Percentiles rank a stretch among this genome's conserved stretches.
These are phyloP conservation scores for Styela plicata DNA, from an alignment of 23 tunicate species.

Conservation along the genomic window DNA sequence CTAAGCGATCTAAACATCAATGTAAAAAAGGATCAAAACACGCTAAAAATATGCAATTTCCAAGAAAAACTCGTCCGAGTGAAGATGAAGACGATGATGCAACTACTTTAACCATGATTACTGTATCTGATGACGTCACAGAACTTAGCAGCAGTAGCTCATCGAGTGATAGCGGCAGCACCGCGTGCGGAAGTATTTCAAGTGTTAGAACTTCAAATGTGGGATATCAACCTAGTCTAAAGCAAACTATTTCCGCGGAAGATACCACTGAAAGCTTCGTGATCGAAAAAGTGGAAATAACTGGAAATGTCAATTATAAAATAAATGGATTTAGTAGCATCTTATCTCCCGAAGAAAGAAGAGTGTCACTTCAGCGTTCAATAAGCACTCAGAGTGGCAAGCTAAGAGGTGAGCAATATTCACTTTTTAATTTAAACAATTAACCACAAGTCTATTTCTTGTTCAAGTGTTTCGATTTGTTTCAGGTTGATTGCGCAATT, in stretches of 20 bases:
- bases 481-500: too few species aligned
- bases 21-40: neutral
- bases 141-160: conserved; percentile 6
- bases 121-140: neutral
- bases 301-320: neutral
- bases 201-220: neutral
- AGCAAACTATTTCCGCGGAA: neutral
- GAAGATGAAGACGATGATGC: conserved; percentile 17
- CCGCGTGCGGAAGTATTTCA: neutral
- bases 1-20: too few species aligned
- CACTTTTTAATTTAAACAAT: neutral
- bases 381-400: neutral
- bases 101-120: neutral
- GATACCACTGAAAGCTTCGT: neutral
- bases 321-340: neutral
- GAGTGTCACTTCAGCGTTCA: neutral
- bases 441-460: neutral
- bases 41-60: neutral
- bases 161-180: neutral
- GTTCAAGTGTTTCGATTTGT: too few species aligned
- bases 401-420: neutral
- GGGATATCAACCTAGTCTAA: neutral
- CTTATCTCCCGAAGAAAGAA: neutral
- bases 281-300: neutral
- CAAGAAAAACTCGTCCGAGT: neutral